Conservation (phyloP, 2,797 vertebrate genomes). For the Toxotes lorentzi region DNA sequence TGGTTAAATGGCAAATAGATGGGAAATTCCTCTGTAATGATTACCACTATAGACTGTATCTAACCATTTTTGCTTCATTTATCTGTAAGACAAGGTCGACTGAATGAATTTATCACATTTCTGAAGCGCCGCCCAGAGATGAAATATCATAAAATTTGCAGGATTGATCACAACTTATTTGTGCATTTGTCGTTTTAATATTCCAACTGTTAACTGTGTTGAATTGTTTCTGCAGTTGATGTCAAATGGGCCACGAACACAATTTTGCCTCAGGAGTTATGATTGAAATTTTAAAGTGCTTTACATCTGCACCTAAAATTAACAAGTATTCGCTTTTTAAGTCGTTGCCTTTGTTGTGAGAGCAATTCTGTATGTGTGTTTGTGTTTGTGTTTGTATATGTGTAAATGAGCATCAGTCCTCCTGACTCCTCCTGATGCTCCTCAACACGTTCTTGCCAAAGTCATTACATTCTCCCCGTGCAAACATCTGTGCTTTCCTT, state of each 20-base stretch:
- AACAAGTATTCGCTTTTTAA: background rate
- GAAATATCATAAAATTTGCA: background rate
- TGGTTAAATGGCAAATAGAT: background rate
- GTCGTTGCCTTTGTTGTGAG: background rate
- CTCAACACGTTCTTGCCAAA: background rate
- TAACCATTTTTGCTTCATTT: no score
- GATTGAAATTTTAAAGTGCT: background rate
- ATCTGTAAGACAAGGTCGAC: no score
- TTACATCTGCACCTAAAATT: background rate
- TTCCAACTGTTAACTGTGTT: background rate
- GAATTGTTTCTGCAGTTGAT: background rate
- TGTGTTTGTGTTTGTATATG: background rate
- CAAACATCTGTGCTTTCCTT: conserved; percentile 24
- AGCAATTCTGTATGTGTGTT: background rate
- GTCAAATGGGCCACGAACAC: background rate
- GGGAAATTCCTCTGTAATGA: no score
- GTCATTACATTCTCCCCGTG: background rate
- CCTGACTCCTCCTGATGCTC: no score
- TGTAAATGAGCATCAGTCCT: background rate
- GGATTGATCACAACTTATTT: background rate
- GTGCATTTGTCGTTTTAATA: background rate
- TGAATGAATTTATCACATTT: no score
- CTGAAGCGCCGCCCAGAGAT: background rate
- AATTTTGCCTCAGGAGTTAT: background rate
- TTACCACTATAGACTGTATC: background rate